phyloP scores from a whole-genome alignment of 64 coral and sea anemone species.

The Stylophora pistillata region DNA sequence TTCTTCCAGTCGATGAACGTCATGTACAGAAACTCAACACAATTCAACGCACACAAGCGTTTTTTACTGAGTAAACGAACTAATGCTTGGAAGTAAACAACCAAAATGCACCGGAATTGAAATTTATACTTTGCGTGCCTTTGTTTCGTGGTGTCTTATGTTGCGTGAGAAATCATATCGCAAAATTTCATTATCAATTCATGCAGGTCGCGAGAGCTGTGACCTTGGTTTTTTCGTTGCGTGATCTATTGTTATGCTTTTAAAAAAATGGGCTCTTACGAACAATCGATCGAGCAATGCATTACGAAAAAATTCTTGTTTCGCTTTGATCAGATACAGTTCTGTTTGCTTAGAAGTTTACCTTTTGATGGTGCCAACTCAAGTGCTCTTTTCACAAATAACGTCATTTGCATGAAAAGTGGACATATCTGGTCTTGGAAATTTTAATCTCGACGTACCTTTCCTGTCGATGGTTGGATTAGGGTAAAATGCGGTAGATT shows the following conservation, averaged over 20 bases:
- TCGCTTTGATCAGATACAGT: background rate
- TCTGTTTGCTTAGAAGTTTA: slow-evolving; percentile 9
- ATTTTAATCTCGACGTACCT: background rate
- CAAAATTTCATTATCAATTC: background rate
- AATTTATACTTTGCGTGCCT: background rate
- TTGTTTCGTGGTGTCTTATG: background rate
- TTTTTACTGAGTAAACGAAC: slow-evolving; percentile 7
- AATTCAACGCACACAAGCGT: background rate
- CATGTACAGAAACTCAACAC: slow-evolving; percentile 14
- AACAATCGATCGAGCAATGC: background rate
- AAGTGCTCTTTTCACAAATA: slow-evolving; percentile 9
- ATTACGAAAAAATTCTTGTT: background rate
- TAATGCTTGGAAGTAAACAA: background rate
- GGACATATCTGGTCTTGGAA: background rate
- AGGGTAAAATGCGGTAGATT: background rate
- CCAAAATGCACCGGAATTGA: background rate
- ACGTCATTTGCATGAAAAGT: slow-evolving; percentile 19
- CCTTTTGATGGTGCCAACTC: background rate
- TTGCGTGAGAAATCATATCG: slow-evolving; percentile 1
- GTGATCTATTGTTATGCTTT: background rate
- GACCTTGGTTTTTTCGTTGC: background rate
- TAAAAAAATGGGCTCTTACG: background rate
- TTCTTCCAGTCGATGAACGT: slow-evolving; percentile 6
- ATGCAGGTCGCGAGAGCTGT: background rate
- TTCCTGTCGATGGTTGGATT: background rate